These are phyloP conservation scores for Volucella inflata DNA, from an alignment of 2,888 invertebrate genomes.

Conservation along the genomic window DNA sequence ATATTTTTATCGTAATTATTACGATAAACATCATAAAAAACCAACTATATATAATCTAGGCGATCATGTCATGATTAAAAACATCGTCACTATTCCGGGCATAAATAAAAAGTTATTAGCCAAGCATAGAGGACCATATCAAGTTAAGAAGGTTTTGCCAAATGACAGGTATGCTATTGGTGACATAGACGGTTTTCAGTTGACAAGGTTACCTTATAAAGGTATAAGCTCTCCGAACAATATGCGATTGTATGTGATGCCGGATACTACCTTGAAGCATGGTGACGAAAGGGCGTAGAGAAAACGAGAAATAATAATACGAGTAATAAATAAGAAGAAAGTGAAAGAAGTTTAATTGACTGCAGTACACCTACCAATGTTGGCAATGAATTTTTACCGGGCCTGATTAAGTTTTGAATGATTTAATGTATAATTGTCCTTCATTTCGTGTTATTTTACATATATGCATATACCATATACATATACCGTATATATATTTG, in stretches of 20 bases:
- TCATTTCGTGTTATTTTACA: no score
- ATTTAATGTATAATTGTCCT: no score
- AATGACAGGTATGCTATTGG: slow-evolving; percentile 51
- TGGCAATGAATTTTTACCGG: no score
- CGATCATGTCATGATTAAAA: slow-evolving; percentile 70
- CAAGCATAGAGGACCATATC: slow-evolving; percentile 49
- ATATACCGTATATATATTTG: no score
- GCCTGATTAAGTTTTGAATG: no score
- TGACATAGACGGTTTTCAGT: slow-evolving; percentile 40
- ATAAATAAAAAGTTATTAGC: slow-evolving; percentile 48
- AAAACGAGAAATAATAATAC: neutral
- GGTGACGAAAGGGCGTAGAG: slow-evolving; percentile 4
- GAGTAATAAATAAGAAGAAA: no score
- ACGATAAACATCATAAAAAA: slow-evolving; percentile 45
- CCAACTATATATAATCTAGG: slow-evolving; percentile 42
- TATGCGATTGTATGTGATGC: slow-evolving; percentile 45
- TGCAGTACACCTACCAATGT: no score
- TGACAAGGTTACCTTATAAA: slow-evolving; percentile 29
- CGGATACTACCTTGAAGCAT: slow-evolving; percentile 24
- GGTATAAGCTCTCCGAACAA: slow-evolving; percentile 35
- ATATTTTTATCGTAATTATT: slow-evolving; percentile 50
- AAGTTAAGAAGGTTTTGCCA: slow-evolving; percentile 33
- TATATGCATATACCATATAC: no score
- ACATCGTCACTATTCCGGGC: slow-evolving; percentile 44
- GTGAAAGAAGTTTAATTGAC: no score